Conservation (phyloP, 2,888 invertebrate species). For the Anorthoa munda region DNA sequence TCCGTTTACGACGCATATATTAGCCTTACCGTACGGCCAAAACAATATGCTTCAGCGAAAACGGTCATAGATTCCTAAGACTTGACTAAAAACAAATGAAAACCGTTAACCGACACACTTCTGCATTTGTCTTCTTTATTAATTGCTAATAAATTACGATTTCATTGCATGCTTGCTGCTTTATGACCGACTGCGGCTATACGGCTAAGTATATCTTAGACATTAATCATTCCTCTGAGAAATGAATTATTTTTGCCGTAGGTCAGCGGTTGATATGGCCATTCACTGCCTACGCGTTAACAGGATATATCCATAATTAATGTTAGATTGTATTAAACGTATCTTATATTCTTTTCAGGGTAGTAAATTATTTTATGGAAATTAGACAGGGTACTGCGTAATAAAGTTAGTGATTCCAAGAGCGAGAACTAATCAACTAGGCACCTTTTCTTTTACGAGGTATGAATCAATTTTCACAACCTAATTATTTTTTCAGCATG, state of each 20-base stretch:
- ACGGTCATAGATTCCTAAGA: constrained; percentile 18
- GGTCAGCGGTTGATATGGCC: constrained; percentile 56
- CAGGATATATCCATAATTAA: constrained; percentile 51
- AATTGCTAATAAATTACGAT: constrained; percentile 53
- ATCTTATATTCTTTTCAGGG: constrained; percentile 7
- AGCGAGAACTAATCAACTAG: constrained; percentile 37
- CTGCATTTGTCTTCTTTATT: constrained; percentile 55
- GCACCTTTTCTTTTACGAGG: constrained; percentile 30
- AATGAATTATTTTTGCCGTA: constrained; percentile 58
- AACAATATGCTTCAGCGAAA: constrained; percentile 6
- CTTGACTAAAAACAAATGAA: constrained; percentile 27
- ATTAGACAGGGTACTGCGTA: constrained; percentile 2
- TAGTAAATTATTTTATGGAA: constrained; percentile 30
- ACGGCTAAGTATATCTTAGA: constrained; percentile 40
- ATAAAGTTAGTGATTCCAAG: constrained; percentile 18
- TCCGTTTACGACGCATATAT: background rate
- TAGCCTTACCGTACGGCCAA: background rate
- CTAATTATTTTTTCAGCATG: constrained; percentile 60
- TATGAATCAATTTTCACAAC: constrained; percentile 51
- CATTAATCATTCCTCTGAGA: constrained; percentile 54
- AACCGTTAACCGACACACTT: constrained; percentile 44
- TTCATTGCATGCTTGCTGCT: constrained; percentile 55
- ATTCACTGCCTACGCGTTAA: constrained; percentile 46
- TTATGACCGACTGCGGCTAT: constrained; percentile 43
- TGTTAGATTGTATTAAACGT: constrained; percentile 35